A percentile compares a stretch with the other conserved stretches of the same genome.
phyloP scores from a whole-genome alignment of 2,888 invertebrate species.

The Galeruca laticollis region DNA sequence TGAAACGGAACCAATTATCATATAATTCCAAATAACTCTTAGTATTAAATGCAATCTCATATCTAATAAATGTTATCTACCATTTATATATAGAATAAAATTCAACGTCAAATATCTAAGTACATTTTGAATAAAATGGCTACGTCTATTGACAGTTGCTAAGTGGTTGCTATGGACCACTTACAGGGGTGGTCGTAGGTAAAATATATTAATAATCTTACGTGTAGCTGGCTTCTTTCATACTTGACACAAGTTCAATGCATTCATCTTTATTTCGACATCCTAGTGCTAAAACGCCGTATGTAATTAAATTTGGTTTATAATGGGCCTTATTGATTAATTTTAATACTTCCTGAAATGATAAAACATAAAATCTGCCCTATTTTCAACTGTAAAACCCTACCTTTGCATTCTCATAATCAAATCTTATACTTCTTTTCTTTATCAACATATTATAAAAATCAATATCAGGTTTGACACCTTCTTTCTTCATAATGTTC shows the following conservation, averaged over 20 bases:
- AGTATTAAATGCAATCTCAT: no score
- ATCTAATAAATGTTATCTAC: no score
- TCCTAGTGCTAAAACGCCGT: constrained; percentile 85
- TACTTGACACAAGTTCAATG: constrained; percentile 75
- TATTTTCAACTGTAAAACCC: not conserved
- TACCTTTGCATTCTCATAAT: constrained; percentile 76
- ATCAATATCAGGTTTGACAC: constrained; percentile 79
- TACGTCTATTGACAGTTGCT: no score
- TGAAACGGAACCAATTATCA: no score
- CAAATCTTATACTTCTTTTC: constrained; percentile 77
- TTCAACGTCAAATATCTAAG: no score
- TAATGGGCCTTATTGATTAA: constrained; percentile 71
- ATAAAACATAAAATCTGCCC: not conserved
- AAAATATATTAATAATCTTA: constrained; percentile 58
- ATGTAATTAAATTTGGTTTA: constrained; percentile 83
- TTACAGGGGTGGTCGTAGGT: no score
- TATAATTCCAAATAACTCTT: no score
- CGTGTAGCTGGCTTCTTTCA: constrained; percentile 77
- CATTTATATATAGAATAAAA: no score
- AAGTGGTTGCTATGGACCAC: no score
- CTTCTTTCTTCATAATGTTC: constrained; percentile 70
- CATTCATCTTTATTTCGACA: constrained; percentile 77
- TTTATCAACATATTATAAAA: constrained; percentile 91
- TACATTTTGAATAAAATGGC: no score
- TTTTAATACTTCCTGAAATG: constrained; percentile 69